phyloP scores from a whole-genome alignment of 2,888 invertebrate species.

The Melipona beecheii region DNA sequence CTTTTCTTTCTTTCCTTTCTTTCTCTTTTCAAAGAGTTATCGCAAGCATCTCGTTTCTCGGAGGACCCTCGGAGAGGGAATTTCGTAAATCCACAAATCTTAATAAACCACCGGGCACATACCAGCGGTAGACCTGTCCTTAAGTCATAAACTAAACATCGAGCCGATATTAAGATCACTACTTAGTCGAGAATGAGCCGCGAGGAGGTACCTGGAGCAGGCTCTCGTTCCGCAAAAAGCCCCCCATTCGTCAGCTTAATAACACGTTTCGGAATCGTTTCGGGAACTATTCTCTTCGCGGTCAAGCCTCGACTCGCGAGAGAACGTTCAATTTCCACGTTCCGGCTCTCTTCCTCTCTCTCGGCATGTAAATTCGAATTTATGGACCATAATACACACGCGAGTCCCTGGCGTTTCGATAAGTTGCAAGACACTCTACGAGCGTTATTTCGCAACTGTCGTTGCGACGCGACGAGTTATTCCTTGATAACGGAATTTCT shows the following conservation, averaged over 20 bases:
- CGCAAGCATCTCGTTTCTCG: background rate
- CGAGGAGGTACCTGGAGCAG: constrained; percentile 2
- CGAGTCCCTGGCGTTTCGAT: background rate
- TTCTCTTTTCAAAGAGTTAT: too few relatives aligned
- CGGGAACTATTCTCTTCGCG: constrained; percentile 13
- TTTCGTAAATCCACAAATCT: constrained; percentile 5
- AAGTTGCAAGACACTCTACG: background rate
- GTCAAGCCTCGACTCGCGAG: background rate
- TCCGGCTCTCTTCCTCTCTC: background rate
- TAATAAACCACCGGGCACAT: background rate
- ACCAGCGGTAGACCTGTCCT: background rate
- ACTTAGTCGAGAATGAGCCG: constrained; percentile 5
- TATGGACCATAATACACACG: background rate
- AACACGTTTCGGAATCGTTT: constrained; percentile 31
- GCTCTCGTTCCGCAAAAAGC: constrained; percentile 9
- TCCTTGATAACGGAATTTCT: background rate
- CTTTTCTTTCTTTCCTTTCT: too few relatives aligned
- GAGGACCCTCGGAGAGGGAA: background rate
- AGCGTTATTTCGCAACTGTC: background rate
- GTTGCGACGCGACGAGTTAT: background rate
- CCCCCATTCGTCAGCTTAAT: constrained; percentile 31
- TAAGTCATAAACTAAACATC: constrained; percentile 11
- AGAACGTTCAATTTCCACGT: background rate
- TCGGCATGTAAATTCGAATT: constrained; percentile 5
- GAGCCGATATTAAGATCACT: constrained; percentile 6